Evolutionary conservation across 37 sponge, comb jelly and placozoan species (phyloP).

Genomic region (Aplysina aerophoba): DNA sequence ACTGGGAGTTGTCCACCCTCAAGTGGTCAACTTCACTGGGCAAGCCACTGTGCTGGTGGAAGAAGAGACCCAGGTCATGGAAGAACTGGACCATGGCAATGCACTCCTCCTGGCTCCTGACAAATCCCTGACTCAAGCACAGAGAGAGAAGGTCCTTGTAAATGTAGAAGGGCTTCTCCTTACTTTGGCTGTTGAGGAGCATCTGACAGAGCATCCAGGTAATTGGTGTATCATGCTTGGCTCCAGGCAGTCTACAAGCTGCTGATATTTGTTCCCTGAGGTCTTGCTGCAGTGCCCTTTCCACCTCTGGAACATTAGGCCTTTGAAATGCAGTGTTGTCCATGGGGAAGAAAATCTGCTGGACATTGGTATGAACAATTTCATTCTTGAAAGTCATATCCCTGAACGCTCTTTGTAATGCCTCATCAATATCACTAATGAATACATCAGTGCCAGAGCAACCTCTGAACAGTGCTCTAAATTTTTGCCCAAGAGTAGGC

Average conservation of each 20-base stretch:
- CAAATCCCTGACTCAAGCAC: not conserved
- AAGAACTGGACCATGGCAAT: slow-evolving; percentile 16
- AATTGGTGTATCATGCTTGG: not conserved
- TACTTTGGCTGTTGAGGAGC: not conserved
- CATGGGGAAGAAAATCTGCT: not conserved
- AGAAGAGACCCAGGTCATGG: slow-evolving; percentile 7
- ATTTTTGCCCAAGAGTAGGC: too few species aligned
- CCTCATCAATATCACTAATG: too few species aligned
- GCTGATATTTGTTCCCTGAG: not conserved
- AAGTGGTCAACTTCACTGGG: slow-evolving; percentile 19
- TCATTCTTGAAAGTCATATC: too few species aligned
- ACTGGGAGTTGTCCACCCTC: not conserved
- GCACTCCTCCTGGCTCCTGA: not conserved
- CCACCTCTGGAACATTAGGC: not conserved
- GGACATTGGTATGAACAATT: too few species aligned
- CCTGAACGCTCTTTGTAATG: too few species aligned
- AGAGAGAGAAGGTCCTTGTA: not conserved
- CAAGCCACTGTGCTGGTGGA: slow-evolving; percentile 16
- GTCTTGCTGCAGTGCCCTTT: not conserved
- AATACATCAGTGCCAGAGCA: too few species aligned
- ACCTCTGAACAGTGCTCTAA: too few species aligned
- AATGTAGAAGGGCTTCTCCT: not conserved
- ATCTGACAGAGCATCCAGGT: slow-evolving; percentile 9
- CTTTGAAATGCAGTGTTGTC: not conserved
- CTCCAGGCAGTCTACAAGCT: not conserved